A percentile compares a stretch with the other conserved stretches of the same genome.
Evolutionary conservation across 2,888 invertebrate genomes (phyloP).

Genomic region (Mystacides longicornis): DNA sequence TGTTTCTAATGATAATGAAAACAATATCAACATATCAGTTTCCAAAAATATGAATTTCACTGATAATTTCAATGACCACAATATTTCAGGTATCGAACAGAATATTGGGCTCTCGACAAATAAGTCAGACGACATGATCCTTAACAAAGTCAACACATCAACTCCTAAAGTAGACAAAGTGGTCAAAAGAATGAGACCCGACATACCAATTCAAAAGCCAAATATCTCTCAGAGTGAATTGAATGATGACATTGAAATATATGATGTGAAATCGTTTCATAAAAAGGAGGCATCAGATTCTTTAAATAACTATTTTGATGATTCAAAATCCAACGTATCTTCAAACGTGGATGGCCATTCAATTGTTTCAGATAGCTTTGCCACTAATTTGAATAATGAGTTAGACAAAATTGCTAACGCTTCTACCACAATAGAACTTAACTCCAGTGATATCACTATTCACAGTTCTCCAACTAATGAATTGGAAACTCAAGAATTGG

Average conservation of each 20-base stretch:
- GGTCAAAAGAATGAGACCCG: conserved; percentile 34
- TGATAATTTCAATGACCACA: conserved; percentile 40
- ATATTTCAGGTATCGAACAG: conserved; percentile 35
- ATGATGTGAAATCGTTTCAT: conserved; percentile 41
- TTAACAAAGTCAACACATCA: conserved; percentile 37
- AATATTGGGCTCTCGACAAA: conserved; percentile 27
- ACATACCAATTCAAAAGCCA: conserved; percentile 21
- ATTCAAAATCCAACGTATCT: conserved; percentile 38
- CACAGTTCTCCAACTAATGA: conserved; percentile 60
- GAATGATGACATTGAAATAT: conserved; percentile 45
- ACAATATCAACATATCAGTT: conserved; percentile 4
- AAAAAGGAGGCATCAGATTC: conserved; percentile 43
- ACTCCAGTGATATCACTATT: conserved; percentile 66
- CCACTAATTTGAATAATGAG: conserved; percentile 25
- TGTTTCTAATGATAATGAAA: conserved; percentile 19
- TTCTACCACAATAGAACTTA: conserved; percentile 63
- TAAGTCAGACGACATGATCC: conserved; percentile 24
- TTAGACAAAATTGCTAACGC: conserved; percentile 35
- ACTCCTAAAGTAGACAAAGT: conserved; percentile 45
- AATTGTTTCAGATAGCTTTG: conserved; percentile 39
- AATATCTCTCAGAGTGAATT: conserved; percentile 43
- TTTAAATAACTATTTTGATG: conserved; percentile 43
- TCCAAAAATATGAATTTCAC: conserved; percentile 25
- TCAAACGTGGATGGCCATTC: conserved; percentile 44
- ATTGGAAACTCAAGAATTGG: conserved; percentile 43